Base-by-base conservation (phyloP, 2,888 invertebrate species). In the Sepioteuthis lessoniana region DNA sequence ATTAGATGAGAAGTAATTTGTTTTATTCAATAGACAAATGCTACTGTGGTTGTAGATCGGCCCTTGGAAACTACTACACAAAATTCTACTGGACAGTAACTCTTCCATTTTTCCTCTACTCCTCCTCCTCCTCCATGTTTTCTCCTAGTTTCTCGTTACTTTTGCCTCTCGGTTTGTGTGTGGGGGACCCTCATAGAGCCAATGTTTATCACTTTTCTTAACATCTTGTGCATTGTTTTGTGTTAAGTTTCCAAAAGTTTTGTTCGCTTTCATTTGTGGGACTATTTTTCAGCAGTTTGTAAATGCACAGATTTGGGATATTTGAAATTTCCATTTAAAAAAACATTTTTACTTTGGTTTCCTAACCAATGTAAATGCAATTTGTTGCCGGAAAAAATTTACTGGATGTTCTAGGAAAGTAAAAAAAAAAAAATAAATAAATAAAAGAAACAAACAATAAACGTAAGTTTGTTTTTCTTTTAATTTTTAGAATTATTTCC, bases 1-100 rank as follows among this genome's bases (percentile, higher is more conserved):
- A 35, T 76, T n/a, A 4, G n/a, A 76, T 76, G n/a, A n/a, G n/a
- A 19, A n/a, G n/a, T 76, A 76, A 76, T 76, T 76, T 76, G n/a
- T 76, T 76, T 76, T 76, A n/a, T 76, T 76, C n/a, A 76, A 76
- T n/a, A 76, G 76, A 76, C 76, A 76, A 76, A 76, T 76, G n/a
- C n/a, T 55, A 55, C 55, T 55, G 55, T 55, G 55, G 25, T 21
- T 5, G n/a, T 31, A 76, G n/a, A n/a, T 76, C n/a, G 76, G 76
- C 76, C n/a, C n/a, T 76, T 76, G 76, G 16, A 76, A 76, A 76
- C n/a, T 76, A 76, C 76, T 16, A 60, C 31, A 7, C 47, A 47
- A 47, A 10, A 47, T 13, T 47, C 13, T 19, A 47, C 60, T 60
- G 28, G 28, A 28, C 31, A 25, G 7, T 5, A 42, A 3, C 42